Evolutionary conservation across 30 jellyfish, hydroid and myxozoan species (phyloP).

Genomic region (Cassiopea andromeda): DNA sequence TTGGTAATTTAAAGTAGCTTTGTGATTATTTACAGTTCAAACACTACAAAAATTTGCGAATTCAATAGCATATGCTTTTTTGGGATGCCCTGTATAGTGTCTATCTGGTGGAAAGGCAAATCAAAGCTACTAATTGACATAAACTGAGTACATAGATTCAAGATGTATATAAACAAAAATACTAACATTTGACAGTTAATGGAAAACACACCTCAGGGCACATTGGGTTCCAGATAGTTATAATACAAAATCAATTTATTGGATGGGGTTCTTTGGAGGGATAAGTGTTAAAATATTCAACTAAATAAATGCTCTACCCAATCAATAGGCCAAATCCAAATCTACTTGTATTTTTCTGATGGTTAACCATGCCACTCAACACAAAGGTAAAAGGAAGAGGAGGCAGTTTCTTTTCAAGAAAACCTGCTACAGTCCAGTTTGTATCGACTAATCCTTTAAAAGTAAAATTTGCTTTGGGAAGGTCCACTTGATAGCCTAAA

Average conservation of each 20-base stretch:
- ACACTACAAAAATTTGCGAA: too few species aligned
- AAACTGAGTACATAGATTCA: too few species aligned
- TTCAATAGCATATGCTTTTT: too few species aligned
- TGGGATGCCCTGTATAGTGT: too few species aligned
- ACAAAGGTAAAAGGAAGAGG: slow-evolving; percentile 92
- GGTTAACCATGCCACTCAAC: slow-evolving; percentile 92
- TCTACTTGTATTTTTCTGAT: slow-evolving; percentile 89
- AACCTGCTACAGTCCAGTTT: slow-evolving; percentile 97
- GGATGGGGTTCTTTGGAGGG: background rate
- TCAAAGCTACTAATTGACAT: too few species aligned
- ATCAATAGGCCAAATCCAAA: slow-evolving; percentile 95
- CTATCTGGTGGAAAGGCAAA: too few species aligned
- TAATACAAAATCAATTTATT: background rate
- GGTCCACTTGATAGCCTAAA: slow-evolving; percentile 98
- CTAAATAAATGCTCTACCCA: slow-evolving; percentile 64
- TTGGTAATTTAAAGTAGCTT: too few species aligned
- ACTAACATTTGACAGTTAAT: too few species aligned
- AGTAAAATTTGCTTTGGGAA: slow-evolving; percentile 98
- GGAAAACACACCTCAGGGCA: background rate
- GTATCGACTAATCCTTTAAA: slow-evolving; percentile 94
- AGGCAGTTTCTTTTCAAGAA: slow-evolving; percentile 87
- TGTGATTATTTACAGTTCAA: too few species aligned
- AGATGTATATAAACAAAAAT: too few species aligned
- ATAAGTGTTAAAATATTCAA: background rate
- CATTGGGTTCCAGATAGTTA: background rate